Evolutionary conservation across 2,888 invertebrate species (phyloP).

Genomic region (Xestia sexstrigata): DNA sequence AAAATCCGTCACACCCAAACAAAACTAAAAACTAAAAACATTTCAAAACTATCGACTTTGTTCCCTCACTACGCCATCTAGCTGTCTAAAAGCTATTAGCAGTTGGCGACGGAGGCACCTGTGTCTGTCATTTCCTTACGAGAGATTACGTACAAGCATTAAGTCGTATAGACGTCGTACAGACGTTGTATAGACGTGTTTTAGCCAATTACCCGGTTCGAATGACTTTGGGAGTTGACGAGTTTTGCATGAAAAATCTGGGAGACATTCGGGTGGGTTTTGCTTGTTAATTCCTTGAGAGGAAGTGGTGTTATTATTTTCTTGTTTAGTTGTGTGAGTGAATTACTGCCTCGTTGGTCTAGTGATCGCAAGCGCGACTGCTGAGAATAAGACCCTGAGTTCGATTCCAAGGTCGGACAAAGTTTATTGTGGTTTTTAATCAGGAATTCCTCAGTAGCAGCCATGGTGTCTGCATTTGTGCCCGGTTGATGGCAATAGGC

Average conservation of each 20-base stretch:
- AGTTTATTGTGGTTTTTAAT: not conserved
- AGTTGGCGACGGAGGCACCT: conserved; percentile 83
- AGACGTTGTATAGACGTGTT: conserved; percentile 63
- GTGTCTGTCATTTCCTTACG: conserved; percentile 88
- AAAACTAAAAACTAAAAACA: not conserved
- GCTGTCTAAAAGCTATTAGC: conserved; percentile 90
- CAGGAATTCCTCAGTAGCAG: too few species aligned
- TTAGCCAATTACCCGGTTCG: conserved; percentile 71
- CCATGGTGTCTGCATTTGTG: not conserved
- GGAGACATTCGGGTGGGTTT: not conserved
- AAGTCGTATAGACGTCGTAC: conserved; percentile 59
- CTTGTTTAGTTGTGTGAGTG: not conserved
- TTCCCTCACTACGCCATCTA: conserved; percentile 71
- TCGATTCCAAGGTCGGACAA: not conserved
- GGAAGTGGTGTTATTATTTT: not conserved
- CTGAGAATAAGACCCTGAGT: not conserved
- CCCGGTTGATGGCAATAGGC: not conserved
- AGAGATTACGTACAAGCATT: conserved; percentile 86
- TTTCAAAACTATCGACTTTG: conserved; percentile 47
- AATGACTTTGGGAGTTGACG: conserved; percentile 31
- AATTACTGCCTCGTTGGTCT: too few species aligned
- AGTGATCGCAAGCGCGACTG: too few species aligned
- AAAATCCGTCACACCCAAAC: not conserved
- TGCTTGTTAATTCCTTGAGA: conserved; percentile 28
- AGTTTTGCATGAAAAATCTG: conserved; percentile 51